Evolutionary conservation across 2,888 invertebrate genomes (phyloP).

Genomic region (Leucoma salicis): DNA sequence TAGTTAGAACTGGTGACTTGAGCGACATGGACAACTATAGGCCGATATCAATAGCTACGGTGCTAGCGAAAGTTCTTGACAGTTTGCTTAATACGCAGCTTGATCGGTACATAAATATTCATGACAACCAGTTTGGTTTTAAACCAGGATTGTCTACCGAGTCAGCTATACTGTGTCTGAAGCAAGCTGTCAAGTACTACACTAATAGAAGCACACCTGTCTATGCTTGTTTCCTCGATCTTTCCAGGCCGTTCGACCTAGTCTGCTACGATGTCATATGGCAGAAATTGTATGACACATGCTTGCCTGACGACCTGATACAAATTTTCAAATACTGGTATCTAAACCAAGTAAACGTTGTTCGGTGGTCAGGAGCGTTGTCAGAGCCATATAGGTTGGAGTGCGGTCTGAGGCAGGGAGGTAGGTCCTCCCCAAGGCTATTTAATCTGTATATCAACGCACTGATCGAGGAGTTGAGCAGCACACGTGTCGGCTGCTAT

Average conservation of each 20-base stretch:
- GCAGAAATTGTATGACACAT: background rate
- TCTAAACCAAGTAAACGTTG: slow-evolving; percentile 4
- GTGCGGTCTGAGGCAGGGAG: slow-evolving; percentile 11
- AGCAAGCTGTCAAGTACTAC: slow-evolving; percentile 18
- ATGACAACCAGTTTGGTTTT: slow-evolving; percentile 30
- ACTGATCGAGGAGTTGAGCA: slow-evolving; percentile 3
- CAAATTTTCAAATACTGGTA: slow-evolving; percentile 1
- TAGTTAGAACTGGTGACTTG: no score
- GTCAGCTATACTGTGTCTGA: slow-evolving; percentile 20
- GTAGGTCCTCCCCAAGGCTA: slow-evolving; percentile 5
- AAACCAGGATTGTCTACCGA: slow-evolving; percentile 20
- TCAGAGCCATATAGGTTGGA: slow-evolving; percentile 7
- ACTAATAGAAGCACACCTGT: slow-evolving; percentile 12
- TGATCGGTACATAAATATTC: slow-evolving; percentile 11
- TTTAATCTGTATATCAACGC: slow-evolving; percentile 2
- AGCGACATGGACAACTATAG: slow-evolving; percentile 22
- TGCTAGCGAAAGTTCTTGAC: slow-evolving; percentile 20
- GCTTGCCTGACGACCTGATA: background rate
- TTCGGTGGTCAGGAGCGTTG: slow-evolving; percentile 1
- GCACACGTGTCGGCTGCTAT: background rate
- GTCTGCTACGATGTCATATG: slow-evolving; percentile 17
- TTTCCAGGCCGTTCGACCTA: slow-evolving; percentile 14
- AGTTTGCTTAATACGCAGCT: slow-evolving; percentile 20
- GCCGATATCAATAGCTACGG: slow-evolving; percentile 28
- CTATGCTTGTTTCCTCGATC: slow-evolving; percentile 18